Conservation (phyloP, 2,888 invertebrate genomes). For the Blomia tropicalis region DNA sequence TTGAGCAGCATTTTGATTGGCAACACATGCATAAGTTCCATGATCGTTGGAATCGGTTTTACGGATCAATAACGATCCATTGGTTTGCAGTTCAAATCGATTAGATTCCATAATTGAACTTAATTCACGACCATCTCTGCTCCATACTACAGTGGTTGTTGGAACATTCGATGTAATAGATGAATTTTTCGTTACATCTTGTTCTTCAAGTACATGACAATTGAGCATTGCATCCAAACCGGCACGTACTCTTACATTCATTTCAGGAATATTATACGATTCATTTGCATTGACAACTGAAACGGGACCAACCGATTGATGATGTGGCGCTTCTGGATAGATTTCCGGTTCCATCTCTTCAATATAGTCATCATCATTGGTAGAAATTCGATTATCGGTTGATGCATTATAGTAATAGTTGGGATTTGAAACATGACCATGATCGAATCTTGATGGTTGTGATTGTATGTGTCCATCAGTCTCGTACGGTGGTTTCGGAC, state of each 20-base stretch:
- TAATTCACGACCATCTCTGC: slow-evolving; percentile 18
- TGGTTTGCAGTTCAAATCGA: neutral
- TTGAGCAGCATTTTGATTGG: neutral
- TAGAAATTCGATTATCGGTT: neutral
- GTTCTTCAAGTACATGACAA: neutral
- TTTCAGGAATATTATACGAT: slow-evolving; percentile 5
- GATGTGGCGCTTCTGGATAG: neutral
- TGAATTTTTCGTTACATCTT: neutral
- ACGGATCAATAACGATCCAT: slow-evolving; percentile 15
- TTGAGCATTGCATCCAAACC: slow-evolving; percentile 17
- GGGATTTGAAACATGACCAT: neutral
- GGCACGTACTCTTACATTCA: slow-evolving; percentile 23
- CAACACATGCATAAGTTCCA: slow-evolving; percentile 23
- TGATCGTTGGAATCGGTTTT: slow-evolving; percentile 11
- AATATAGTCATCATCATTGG: neutral
- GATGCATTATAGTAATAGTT: neutral
- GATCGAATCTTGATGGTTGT: neutral
- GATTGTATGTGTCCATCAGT: neutral
- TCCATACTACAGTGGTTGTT: slow-evolving; percentile 13
- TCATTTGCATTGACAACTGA: slow-evolving; percentile 17
- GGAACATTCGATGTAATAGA: neutral
- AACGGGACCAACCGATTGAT: neutral
- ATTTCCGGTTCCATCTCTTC: neutral
- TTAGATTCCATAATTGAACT: neutral
- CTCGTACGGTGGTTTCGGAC: neutral